Percentiles rank a stretch among this genome's conserved stretches.
phyloP scores from a whole-genome alignment of 2,888 invertebrate genomes.

The Anthophora plumipes region DNA sequence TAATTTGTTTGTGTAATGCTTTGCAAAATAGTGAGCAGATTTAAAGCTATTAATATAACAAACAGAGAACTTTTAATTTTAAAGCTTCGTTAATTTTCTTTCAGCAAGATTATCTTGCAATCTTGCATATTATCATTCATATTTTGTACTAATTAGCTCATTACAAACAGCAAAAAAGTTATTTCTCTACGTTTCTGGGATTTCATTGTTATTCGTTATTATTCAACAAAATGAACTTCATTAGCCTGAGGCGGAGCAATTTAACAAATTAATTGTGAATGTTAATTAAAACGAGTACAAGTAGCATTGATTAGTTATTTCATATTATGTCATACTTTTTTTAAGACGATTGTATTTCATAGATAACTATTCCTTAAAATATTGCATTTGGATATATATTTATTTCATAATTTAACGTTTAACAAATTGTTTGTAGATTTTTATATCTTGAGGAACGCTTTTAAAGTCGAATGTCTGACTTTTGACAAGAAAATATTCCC shows the following conservation, averaged over 20 bases:
- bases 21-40: too few relatives aligned
- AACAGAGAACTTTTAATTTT: too few relatives aligned
- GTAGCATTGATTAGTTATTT: background rate
- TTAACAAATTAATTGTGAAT: background rate
- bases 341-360: background rate
- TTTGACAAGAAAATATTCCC: too few relatives aligned
- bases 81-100: too few relatives aligned
- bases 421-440: too few relatives aligned
- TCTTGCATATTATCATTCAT: background rate
- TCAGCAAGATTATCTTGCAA: background rate
- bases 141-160: background rate
- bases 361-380: background rate
- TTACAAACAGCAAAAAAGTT: background rate
- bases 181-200: background rate
- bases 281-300: conserved; percentile 2
- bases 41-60: too few relatives aligned
- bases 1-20: too few relatives aligned
- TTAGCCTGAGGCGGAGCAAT: background rate
- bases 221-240: background rate
- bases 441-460: too few relatives aligned
- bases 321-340: background rate
- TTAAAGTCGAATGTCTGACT: too few relatives aligned
- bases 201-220: background rate
- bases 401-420: too few relatives aligned
- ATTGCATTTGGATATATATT: background rate